Conservation (phyloP, 2,888 invertebrate species). For the Drosophila percnosoma region DNA sequence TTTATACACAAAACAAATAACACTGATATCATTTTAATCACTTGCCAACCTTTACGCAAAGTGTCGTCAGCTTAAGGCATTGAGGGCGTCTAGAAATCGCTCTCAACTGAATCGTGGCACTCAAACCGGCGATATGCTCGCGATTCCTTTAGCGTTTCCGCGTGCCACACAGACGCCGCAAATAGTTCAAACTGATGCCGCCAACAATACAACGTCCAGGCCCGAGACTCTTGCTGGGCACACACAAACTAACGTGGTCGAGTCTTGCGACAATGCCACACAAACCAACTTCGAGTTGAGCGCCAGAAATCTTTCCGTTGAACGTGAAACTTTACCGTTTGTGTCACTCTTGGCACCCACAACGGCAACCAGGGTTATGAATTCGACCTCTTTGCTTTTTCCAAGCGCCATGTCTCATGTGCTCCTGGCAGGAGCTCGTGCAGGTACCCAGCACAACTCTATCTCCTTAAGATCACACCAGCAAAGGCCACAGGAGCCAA, state of each 20-base stretch:
- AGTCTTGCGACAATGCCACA: constrained; percentile 12
- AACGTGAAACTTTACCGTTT: constrained; percentile 74
- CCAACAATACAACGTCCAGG: constrained; percentile 35
- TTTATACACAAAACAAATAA: not conserved
- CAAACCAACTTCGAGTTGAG: constrained; percentile 47
- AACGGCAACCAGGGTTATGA: constrained; percentile 47
- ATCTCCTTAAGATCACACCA: constrained; percentile 15
- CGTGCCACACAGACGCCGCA: constrained; percentile 80
- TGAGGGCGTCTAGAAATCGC: constrained; percentile 28
- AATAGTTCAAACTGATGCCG: constrained; percentile 36
- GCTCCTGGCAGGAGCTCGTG: constrained; percentile 70
- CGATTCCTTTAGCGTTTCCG: constrained; percentile 73
- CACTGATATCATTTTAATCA: constrained; percentile 25
- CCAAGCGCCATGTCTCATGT: constrained; percentile 79
- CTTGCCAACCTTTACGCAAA: constrained; percentile 44
- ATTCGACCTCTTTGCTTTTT: constrained; percentile 72
- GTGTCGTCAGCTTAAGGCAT: constrained; percentile 49
- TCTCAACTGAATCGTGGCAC: constrained; percentile 76
- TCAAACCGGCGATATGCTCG: constrained; percentile 77
- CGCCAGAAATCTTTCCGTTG: constrained; percentile 41
- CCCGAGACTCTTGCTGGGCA: constrained; percentile 9
- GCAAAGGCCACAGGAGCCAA: constrained; percentile 18
- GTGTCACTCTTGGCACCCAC: constrained; percentile 60
- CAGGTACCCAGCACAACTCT: constrained; percentile 59
- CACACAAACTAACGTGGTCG: constrained; percentile 28